Base-by-base conservation (phyloP, 1,140 invertebrate genomes). In the Euura lappo region DNA sequence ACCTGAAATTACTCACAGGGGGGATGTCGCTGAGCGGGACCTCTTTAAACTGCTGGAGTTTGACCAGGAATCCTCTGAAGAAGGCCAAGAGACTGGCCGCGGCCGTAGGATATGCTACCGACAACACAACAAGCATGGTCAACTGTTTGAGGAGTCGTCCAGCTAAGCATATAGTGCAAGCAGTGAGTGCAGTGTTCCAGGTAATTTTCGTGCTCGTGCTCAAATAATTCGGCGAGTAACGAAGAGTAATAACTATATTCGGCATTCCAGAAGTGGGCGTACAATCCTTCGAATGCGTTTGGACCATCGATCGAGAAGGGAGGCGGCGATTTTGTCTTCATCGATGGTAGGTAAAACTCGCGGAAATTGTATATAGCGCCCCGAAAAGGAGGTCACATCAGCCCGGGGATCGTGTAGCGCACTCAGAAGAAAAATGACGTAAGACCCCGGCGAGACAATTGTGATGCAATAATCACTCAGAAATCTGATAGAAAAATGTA, bases 1-100 rank as follows among this genome's bases (percentile, higher is more conserved):
- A 1, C n/a, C n/a, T n/a, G 4, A 7, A n/a, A n/a, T n/a, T n/a
- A 65, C 93, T 94, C 79, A 82, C 91, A 80, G 89, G 91, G 68
- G 94, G 93, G 3, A 93, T 97, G 67, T 92, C 95, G 0, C 91
- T 93, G 85, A 96, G 94, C 80, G 96, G 95, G 0, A 92, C 92
- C 10, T 91, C 92, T 4, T 84, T 95, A 2, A 86, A 90, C 77
- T 90, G 90, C 2, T 97, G 93, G 95, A 90, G 93, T 0, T 87
- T 93, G 64, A 89, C 91, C 2, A 88, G 92, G 79, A 90, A 92
- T 51, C 88, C 93, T 0, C 82, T 89, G 2, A 88, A 92, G 74
- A 94, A 94, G 78, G 91, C 95, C 0, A 89, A 90, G 66, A 87
- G 90, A 75, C 81, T 97, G 3, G 92, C 92, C 0, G 78, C 85